Evolutionary conservation across 1,140 invertebrate species (phyloP).

Genomic region (Rhyacophila brunnea): DNA sequence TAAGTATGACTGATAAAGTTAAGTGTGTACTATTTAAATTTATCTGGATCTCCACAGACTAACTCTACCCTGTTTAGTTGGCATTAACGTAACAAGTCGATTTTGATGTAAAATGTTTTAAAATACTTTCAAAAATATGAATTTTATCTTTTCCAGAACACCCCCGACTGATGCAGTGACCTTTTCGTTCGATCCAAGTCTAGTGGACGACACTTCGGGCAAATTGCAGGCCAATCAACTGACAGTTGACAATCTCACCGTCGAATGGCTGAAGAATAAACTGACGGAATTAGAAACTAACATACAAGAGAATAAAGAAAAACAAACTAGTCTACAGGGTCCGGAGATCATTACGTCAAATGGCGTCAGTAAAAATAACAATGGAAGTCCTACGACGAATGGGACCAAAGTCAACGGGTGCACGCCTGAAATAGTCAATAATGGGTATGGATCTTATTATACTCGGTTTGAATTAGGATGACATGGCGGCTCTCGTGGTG

Average conservation of each 20-base stretch:
- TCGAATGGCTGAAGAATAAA: conserved; percentile 79
- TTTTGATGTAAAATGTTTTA: no score
- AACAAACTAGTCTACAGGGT: conserved; percentile 54
- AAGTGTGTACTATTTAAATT: no score
- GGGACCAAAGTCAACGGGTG: conserved; percentile 41
- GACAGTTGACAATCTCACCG: conserved; percentile 87
- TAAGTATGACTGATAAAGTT: no score
- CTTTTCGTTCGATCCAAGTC: conserved; percentile 80
- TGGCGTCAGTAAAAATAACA: conserved; percentile 41
- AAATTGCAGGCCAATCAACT: conserved; percentile 79
- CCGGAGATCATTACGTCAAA: conserved; percentile 51
- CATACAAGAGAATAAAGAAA: conserved; percentile 68
- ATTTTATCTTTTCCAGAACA: conserved; percentile 57
- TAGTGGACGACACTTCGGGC: conserved; percentile 80
- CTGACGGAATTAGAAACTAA: conserved; percentile 72
- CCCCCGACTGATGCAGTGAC: conserved; percentile 68
- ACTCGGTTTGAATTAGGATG: no score
- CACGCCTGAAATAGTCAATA: conserved; percentile 16
- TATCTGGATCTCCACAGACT: no score
- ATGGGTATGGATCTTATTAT: no score
- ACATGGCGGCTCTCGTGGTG: no score
- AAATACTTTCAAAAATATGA: no score
- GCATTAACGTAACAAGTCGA: no score
- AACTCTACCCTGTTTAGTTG: no score
- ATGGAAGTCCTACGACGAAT: conserved; percentile 38